Base-by-base conservation (phyloP, 2,888 invertebrate genomes). In the Cephus nigrinus region DNA sequence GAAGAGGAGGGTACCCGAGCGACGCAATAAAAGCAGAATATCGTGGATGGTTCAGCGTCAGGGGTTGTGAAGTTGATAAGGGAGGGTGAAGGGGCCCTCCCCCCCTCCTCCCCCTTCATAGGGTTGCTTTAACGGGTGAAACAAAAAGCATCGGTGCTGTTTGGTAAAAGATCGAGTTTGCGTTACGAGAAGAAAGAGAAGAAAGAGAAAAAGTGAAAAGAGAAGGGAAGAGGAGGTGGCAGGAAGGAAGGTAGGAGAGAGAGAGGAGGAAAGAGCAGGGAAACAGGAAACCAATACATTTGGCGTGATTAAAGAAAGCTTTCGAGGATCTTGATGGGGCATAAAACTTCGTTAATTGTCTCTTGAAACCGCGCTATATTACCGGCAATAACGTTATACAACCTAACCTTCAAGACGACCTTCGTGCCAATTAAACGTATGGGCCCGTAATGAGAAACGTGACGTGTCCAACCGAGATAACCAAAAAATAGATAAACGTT, bases 221-320 rank as follows among this genome's bases (percentile, higher is more conserved):
- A 23, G 55, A 9, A 55, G 23, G 76, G 32, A 36, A 72, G 69
- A 76, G 73, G 68, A 75, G 68, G 34, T 32, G 73, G 79, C 75
- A 74, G 75, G 40, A 36, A 36, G 75, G 68, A 36, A 36, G 75
- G 74, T 34, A 69, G 34, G 69, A n/a, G 72, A 73, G 77, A 34
- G 77, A 69, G 72, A n/a, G 74, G 68, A 76, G 74, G 78, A 76
- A 75, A 71, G 76, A 78, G 79, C 76, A 73, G 73, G 40, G 68
- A 73, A n/a, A 32, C 33, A 36, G 55, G 76, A 81, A 82, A 79
- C 81, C 82, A 82, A 83, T 82, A 83, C 83, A 82, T 82, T 81
- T 82, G 83, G 81, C 80, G 76, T 79, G 82, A 83, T 83, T 82
- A 82, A 83, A 81, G 82, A 79, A 83, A 82, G 80, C 83, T 83